Evolutionary conservation across 2,888 invertebrate genomes (phyloP).

Genomic region (Resseliella maxima): DNA sequence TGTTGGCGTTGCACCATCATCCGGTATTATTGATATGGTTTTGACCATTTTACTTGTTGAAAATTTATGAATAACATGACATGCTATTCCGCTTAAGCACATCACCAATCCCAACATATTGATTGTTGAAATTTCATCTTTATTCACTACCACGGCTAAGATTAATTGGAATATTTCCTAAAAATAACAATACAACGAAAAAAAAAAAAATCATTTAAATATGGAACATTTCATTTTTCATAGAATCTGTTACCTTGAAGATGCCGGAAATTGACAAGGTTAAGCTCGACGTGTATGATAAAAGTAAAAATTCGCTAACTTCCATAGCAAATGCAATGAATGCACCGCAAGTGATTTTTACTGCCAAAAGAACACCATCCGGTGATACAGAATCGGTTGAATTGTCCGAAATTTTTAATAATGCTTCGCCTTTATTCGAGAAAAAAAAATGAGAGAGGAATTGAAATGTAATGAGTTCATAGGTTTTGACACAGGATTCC

Average conservation of each 20-base stretch:
- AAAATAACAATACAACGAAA: conserved; percentile 61
- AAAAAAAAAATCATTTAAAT: conserved; percentile 57
- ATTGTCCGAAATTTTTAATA: conserved; percentile 58
- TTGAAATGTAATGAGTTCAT: not conserved
- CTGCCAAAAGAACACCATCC: conserved; percentile 68
- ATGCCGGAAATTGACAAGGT: conserved; percentile 96
- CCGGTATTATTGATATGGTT: conserved; percentile 60
- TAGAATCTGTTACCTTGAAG: conserved; percentile 87
- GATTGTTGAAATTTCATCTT: conserved; percentile 83
- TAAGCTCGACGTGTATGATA: conserved; percentile 94
- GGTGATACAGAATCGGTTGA: conserved; percentile 61
- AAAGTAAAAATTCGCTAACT: conserved; percentile 91
- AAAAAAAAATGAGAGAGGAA: not conserved
- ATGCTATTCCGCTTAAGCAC: conserved; percentile 87
- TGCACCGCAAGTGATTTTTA: conserved; percentile 81
- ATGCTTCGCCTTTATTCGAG: not conserved
- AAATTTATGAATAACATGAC: conserved; percentile 84
- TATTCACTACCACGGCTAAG: conserved; percentile 87
- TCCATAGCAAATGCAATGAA: conserved; percentile 94
- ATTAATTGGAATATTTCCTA: conserved; percentile 94
- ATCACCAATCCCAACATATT: conserved; percentile 88
- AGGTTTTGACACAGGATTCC: too few species aligned
- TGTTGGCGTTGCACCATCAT: conserved; percentile 59
- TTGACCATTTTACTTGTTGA: conserved; percentile 60
- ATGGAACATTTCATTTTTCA: too few species aligned